These are phyloP conservation scores for Apodemus sylvaticus DNA, from an alignment of 2,113 vertebrate genomes.

Conservation along the genomic window DNA sequence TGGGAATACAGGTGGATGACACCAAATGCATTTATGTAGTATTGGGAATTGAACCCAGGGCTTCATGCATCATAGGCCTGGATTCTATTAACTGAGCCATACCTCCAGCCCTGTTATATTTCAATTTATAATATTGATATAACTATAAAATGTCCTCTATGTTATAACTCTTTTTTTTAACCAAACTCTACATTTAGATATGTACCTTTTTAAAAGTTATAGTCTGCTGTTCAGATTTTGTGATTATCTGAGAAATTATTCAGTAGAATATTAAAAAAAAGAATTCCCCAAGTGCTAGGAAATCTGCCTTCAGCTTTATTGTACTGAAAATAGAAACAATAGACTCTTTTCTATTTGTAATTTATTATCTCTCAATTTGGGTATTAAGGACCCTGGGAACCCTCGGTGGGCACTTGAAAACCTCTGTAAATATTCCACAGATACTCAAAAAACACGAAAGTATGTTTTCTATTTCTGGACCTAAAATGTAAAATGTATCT, in stretches of 20 bases:
- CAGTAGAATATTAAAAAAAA: background rate
- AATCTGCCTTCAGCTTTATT: constrained; percentile 27
- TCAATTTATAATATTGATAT: constrained; percentile 17
- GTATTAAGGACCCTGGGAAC: background rate
- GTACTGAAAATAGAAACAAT: constrained; percentile 35
- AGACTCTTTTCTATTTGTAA: constrained; percentile 9
- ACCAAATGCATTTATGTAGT: background rate
- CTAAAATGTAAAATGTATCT: constrained; percentile 49
- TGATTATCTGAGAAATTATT: constrained; percentile 28
- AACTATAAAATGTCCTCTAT: constrained; percentile 42
- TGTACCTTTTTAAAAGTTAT: constrained; percentile 14
- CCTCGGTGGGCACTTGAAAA: constrained; percentile 5
- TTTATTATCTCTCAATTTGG: constrained; percentile 56
- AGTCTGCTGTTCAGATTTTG: constrained; percentile 6
- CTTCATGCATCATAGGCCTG: too few relatives aligned
- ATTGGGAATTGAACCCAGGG: background rate
- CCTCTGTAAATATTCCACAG: constrained; percentile 10
- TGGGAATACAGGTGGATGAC: too few relatives aligned
- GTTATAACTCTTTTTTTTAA: constrained; percentile 28
- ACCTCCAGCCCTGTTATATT: background rate
- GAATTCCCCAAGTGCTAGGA: background rate
- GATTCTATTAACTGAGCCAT: background rate
- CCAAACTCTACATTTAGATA: background rate
- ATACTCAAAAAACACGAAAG: constrained; percentile 36
- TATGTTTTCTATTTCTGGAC: constrained; percentile 28